phyloP scores from a whole-genome alignment of 1,140 invertebrate species.

The Coelopa frigida region DNA sequence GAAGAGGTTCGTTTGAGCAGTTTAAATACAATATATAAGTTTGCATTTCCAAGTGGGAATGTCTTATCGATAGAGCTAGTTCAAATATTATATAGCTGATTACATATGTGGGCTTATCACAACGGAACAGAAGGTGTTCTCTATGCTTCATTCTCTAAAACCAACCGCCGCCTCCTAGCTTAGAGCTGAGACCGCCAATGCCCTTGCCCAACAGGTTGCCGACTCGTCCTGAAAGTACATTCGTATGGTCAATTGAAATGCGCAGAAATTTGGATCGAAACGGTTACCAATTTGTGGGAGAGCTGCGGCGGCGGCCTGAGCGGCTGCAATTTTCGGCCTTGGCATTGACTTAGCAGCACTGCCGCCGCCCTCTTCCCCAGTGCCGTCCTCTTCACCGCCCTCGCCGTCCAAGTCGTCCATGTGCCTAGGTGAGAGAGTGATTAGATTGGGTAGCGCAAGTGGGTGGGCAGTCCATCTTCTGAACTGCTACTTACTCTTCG shows the following conservation, averaged over 20 bases:
- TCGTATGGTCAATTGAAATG: too few species aligned
- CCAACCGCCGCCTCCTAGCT: conserved; percentile 63
- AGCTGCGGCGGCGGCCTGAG: conserved; percentile 47
- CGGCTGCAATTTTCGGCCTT: conserved; percentile 34
- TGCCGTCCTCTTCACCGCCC: conserved; percentile 53
- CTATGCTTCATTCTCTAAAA: too few species aligned
- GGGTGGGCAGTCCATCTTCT: neutral
- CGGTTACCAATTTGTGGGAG: conserved; percentile 57
- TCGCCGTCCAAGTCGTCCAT: conserved; percentile 52
- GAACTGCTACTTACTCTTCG: conserved; percentile 39
- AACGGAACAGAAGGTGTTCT: too few species aligned
- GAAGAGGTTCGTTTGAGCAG: too few species aligned
- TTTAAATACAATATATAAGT: neutral
- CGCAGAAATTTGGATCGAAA: conserved; percentile 58
- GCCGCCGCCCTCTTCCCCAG: conserved; percentile 54
- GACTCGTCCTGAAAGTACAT: conserved; percentile 67
- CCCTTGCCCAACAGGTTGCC: conserved; percentile 73
- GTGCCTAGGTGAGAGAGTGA: neutral
- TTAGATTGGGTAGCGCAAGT: neutral
- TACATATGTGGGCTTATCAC: too few species aligned
- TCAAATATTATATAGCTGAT: too few species aligned
- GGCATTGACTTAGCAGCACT: conserved; percentile 49
- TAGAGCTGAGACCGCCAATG: conserved; percentile 68
- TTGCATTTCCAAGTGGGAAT: too few species aligned
- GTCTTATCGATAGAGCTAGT: too few species aligned